Percentiles rank a stretch among this genome's conserved stretches.
Evolutionary conservation across 1,140 invertebrate genomes (phyloP).

Genomic region (Lepidurus packardi): DNA sequence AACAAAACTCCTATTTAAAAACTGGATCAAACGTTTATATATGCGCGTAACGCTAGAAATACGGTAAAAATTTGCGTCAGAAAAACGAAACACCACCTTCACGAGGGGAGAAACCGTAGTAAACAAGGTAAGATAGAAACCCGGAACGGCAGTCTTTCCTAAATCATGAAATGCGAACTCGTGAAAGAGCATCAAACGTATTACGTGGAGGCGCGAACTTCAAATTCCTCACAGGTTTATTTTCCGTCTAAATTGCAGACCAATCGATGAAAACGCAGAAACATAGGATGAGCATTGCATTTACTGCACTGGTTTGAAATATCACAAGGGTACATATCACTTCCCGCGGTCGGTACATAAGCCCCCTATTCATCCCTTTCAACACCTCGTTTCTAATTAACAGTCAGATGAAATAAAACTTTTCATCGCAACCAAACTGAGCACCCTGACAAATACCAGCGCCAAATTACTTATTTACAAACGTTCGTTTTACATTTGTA

Average conservation of each 20-base stretch:
- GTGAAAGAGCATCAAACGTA: too few relatives aligned
- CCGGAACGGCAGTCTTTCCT: background rate
- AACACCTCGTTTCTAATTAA: background rate
- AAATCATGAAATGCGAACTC: background rate
- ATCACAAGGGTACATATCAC: constrained; percentile 21
- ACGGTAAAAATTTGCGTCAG: background rate
- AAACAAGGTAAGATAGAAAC: background rate
- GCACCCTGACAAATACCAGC: background rate
- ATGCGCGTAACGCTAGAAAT: background rate
- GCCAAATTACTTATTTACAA: background rate
- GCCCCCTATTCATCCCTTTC: background rate
- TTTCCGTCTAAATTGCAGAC: too few relatives aligned
- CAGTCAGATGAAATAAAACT: background rate
- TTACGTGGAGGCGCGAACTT: too few relatives aligned
- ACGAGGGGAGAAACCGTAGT: background rate
- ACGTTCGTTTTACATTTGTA: constrained; percentile 15
- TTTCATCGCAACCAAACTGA: background rate
- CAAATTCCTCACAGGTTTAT: too few relatives aligned
- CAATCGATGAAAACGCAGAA: too few relatives aligned
- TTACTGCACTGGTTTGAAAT: constrained; percentile 22
- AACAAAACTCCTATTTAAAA: too few relatives aligned
- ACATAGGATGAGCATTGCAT: constrained; percentile 3
- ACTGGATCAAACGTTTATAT: too few relatives aligned
- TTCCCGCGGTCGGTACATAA: background rate
- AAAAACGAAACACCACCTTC: background rate